Evolutionary conservation across 2,797 vertebrate genomes (phyloP).

Genomic region (Enteromius afrohamiltoni): DNA sequence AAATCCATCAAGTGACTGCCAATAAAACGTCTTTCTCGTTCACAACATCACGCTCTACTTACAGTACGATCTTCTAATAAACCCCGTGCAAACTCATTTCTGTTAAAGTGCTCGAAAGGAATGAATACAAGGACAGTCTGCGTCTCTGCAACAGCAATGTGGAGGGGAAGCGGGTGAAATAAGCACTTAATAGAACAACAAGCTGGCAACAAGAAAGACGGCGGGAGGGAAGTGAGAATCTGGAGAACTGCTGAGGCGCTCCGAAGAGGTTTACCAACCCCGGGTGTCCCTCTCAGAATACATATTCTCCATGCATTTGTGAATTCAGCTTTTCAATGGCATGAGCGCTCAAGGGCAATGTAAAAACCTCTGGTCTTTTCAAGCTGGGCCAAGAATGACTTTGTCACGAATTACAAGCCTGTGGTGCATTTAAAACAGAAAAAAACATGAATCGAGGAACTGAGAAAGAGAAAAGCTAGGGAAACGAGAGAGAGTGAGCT

Average conservation of each 20-base stretch:
- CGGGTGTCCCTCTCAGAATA: slow-evolving; percentile 60
- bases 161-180: neutral
- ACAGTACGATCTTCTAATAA: slow-evolving; percentile 22
- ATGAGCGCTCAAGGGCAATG: slow-evolving; percentile 73
- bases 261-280: neutral
- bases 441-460: slow-evolving; percentile 6
- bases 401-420: slow-evolving; percentile 75
- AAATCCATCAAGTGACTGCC: neutral
- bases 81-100: slow-evolving; percentile 22
- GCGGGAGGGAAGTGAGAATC: slow-evolving; percentile 9
- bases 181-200: slow-evolving; percentile 16
- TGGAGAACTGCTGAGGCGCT: slow-evolving; percentile 6
- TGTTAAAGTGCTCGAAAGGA: slow-evolving; percentile 7
- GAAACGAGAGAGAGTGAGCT: slow-evolving; percentile 20
- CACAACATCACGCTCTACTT: slow-evolving; percentile 16
- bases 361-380: slow-evolving; percentile 69
- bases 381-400: slow-evolving; percentile 80
- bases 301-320: slow-evolving; percentile 67
- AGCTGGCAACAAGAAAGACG: slow-evolving; percentile 9
- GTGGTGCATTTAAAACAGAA: slow-evolving; percentile 23
- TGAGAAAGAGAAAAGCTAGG: slow-evolving; percentile 14
- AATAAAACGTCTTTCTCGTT: slow-evolving; percentile 17
- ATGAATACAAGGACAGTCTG: neutral
- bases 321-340: slow-evolving; percentile 68
- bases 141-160: neutral